Percentiles rank a stretch among this genome's conserved stretches.
These are phyloP conservation scores for Psilopogon haemacephalus DNA, from an alignment of 2,113 vertebrate genomes.

Conservation along the genomic window DNA sequence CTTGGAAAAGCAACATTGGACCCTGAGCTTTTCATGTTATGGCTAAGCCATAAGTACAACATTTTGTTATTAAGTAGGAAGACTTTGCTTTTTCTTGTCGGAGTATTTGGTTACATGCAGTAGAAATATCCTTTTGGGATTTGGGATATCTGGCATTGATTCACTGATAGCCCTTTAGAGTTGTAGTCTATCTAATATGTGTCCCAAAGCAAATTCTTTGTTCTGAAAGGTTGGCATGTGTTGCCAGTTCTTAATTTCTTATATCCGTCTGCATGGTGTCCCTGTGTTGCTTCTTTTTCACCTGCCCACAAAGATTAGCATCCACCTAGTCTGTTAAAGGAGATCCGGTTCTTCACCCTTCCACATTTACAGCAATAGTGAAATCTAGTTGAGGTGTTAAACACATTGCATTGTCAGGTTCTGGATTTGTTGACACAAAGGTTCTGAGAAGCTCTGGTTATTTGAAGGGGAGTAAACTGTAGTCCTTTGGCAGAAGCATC, in stretches of 20 bases:
- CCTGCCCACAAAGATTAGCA: not conserved
- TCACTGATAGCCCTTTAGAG: not conserved
- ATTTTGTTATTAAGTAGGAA: not conserved
- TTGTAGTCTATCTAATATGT: not conserved
- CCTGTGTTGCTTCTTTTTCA: not conserved
- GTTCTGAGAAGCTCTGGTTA: not conserved
- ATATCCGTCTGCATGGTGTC: not conserved
- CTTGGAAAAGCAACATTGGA: not conserved
- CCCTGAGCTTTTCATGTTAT: not conserved
- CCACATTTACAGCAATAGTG: rapidly evolving
- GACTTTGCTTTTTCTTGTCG: not conserved
- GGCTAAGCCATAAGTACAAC: not conserved
- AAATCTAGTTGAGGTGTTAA: not conserved
- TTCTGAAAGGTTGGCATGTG: not conserved
- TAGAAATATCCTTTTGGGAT: not conserved
- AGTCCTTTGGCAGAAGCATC: not conserved
- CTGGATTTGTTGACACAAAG: not conserved
- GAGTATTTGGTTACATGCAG: not conserved
- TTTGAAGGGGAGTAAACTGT: not conserved
- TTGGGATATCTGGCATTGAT: not conserved
- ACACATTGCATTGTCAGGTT: not conserved
- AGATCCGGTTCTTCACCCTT: not conserved
- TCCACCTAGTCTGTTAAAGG: not conserved
- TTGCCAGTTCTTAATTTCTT: not conserved
- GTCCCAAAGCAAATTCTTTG: not conserved